Percentiles rank a stretch among this genome's conserved stretches.
Evolutionary conservation across 2,113 vertebrate species (phyloP).

Genomic region (Hiodon tergisus): DNA sequence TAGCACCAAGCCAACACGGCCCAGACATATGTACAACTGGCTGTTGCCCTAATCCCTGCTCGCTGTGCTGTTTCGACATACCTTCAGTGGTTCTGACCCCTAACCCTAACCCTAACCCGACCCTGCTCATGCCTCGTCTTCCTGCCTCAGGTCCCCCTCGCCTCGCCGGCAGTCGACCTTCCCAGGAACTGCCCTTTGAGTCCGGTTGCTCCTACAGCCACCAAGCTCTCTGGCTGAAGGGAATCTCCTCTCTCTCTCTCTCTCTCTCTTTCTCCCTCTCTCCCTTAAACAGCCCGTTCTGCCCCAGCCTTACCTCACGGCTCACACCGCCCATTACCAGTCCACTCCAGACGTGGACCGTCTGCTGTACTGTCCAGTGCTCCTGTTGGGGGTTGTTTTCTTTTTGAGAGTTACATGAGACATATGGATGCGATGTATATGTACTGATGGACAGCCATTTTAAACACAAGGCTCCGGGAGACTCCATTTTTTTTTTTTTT

Average conservation of each 20-base stretch:
- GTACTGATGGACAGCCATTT: conserved; percentile 38
- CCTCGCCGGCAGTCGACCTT: too few species aligned
- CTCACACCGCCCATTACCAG: not conserved
- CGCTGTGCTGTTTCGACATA: too few species aligned
- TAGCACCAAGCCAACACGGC: too few species aligned
- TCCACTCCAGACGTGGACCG: not conserved
- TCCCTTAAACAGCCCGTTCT: not conserved
- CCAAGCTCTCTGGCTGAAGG: not conserved
- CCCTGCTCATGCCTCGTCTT: too few species aligned
- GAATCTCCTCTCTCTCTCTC: not conserved
- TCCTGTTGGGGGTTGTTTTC: not conserved
- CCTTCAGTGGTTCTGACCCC: too few species aligned
- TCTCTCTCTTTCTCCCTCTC: not conserved
- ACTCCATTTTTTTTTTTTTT: conserved; percentile 6
- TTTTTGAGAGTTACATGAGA: not conserved
- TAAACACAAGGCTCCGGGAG: not conserved
- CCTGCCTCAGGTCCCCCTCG: too few species aligned
- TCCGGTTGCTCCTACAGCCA: too few species aligned
- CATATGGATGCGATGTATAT: conserved; percentile 29
- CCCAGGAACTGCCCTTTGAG: too few species aligned
- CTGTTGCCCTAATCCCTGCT: too few species aligned
- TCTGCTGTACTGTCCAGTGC: not conserved
- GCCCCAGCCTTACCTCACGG: not conserved
- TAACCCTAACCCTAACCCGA: too few species aligned
- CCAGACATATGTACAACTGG: too few species aligned